A percentile compares a stretch with the other conserved stretches of the same genome.
phyloP scores from a whole-genome alignment of 2,888 invertebrate species.

The Latrodectus hesperus region DNA sequence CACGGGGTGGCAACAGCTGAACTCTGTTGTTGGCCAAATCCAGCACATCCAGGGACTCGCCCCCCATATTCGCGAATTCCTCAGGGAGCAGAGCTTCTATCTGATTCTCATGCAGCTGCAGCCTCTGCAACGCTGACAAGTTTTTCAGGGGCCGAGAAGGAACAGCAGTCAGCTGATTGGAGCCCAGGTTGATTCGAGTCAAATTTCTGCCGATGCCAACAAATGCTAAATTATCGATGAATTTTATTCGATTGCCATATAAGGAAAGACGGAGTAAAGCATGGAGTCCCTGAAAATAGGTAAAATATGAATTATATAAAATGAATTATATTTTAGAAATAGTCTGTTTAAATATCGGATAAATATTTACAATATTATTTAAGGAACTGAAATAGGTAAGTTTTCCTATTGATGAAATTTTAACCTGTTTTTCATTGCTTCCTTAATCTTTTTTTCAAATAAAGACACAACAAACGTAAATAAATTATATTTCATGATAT shows the following conservation, averaged over 20 bases:
- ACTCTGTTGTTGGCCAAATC: conserved; percentile 90
- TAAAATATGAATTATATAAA: neutral
- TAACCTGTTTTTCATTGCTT: too few species aligned
- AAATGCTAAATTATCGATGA: conserved; percentile 88
- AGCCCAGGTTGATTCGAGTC: conserved; percentile 88
- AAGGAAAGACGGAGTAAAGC: conserved; percentile 90
- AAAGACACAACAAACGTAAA: too few species aligned
- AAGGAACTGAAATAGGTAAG: too few species aligned
- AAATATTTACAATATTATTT: too few species aligned
- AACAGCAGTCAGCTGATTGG: conserved; percentile 85
- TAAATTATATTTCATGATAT: neutral
- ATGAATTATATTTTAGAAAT: too few species aligned
- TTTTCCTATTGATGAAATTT: too few species aligned
- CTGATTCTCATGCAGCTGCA: conserved; percentile 71
- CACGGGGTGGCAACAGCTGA: conserved; percentile 78
- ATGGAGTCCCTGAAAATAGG: conserved; percentile 83
- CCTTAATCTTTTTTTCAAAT: too few species aligned
- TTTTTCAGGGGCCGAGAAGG: conserved; percentile 76
- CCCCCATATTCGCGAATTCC: conserved; percentile 69
- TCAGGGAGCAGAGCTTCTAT: conserved; percentile 67
- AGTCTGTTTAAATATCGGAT: too few species aligned
- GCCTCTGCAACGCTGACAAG: conserved; percentile 51
- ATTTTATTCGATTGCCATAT: conserved; percentile 81
- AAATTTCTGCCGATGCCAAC: conserved; percentile 91
- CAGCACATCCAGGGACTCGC: conserved; percentile 84